Conservation (phyloP, 2,888 invertebrate species). For the Drosophila buzzatii region DNA sequence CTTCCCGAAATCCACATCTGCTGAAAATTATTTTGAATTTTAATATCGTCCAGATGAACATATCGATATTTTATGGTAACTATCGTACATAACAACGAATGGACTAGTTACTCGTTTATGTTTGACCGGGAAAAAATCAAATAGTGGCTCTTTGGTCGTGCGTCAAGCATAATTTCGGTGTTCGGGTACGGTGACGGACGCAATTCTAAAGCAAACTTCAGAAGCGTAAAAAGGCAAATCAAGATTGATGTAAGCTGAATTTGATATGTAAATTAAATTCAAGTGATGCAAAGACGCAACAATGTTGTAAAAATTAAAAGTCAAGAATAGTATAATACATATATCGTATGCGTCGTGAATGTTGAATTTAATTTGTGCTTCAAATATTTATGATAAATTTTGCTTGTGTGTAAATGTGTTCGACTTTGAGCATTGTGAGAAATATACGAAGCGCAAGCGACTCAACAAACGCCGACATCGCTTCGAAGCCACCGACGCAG, state of each 20-base stretch:
- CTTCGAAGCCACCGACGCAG: conserved; percentile 48
- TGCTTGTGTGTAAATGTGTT: conserved; percentile 46
- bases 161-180: conserved; percentile 46
- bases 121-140: conserved; percentile 70
- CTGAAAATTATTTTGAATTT: too few species aligned
- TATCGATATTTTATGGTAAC: conserved; percentile 19
- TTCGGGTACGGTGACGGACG: conserved; percentile 29
- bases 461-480: conserved; percentile 51
- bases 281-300: conserved; percentile 31
- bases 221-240: conserved; percentile 14
- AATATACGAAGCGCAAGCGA: conserved; percentile 47
- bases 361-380: conserved; percentile 47
- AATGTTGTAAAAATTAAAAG: conserved; percentile 47
- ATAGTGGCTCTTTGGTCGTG: conserved; percentile 36
- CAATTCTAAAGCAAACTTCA: background rate
- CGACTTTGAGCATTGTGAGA: conserved; percentile 60
- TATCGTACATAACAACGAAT: conserved; percentile 18
- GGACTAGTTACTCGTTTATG: conserved; percentile 16
- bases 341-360: conserved; percentile 42
- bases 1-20: too few species aligned
- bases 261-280: conserved; percentile 42
- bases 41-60: conserved; percentile 2
- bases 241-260: conserved; percentile 16
- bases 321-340: conserved; percentile 45
- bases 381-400: conserved; percentile 53